Conservation (phyloP, 1,140 invertebrate genomes). For the Ceratoteleas bidentatus region DNA sequence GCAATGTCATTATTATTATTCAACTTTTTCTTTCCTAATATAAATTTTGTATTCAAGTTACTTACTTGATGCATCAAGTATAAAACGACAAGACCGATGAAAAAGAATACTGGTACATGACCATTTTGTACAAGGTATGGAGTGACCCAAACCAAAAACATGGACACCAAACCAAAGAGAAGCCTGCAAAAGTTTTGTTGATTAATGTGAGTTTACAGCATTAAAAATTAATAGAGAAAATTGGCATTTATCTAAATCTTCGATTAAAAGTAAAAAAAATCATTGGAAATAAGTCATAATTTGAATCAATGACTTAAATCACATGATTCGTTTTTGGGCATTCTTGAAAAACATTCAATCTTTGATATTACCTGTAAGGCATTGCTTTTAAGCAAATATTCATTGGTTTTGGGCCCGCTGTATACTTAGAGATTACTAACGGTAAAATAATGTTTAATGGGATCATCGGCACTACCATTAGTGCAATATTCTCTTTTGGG, state of each 20-base stretch:
- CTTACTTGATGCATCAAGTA: conserved; percentile 96
- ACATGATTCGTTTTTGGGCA: too few species aligned
- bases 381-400: conserved; percentile 94
- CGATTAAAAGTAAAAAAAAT: too few species aligned
- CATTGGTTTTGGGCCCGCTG: conserved; percentile 92
- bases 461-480: conserved; percentile 94
- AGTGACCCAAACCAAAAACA: conserved; percentile 92
- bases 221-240: too few species aligned
- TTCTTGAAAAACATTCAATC: too few species aligned
- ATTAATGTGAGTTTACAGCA: too few species aligned
- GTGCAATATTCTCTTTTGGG: conserved; percentile 95
- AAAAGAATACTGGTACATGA: conserved; percentile 90
- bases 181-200: conserved; percentile 85
- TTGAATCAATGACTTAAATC: too few species aligned
- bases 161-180: conserved; percentile 91
- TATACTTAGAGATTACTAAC: conserved; percentile 92
- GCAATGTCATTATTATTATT: conserved; percentile 1
- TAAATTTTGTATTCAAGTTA: conserved; percentile 10
- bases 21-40: neutral
- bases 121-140: conserved; percentile 86
- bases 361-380: conserved; percentile 88
- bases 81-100: conserved; percentile 87
- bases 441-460: conserved; percentile 97
- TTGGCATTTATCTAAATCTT: too few species aligned
- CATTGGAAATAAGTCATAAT: too few species aligned